Conservation (phyloP, 2,113 vertebrate genomes). For the Forbesichthys papilliferus region DNA sequence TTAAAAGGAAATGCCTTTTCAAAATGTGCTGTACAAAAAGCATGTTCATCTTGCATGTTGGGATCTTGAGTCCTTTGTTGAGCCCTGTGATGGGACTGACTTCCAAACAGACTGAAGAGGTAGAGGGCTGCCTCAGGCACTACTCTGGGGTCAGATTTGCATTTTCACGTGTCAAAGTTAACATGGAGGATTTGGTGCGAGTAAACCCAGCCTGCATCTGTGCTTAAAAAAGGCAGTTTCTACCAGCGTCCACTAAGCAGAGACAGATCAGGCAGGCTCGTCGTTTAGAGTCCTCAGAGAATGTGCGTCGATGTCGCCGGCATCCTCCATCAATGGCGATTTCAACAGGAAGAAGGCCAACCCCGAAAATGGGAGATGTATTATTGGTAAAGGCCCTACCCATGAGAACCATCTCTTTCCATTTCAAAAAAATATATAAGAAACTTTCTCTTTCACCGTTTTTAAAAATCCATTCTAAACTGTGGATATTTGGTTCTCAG, state of each 20-base stretch:
- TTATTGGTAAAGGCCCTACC: constrained; percentile 50
- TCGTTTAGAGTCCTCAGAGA: constrained; percentile 46
- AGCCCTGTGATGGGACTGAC: constrained; percentile 57
- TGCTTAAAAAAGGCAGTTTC: constrained; percentile 65
- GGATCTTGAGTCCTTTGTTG: constrained; percentile 53
- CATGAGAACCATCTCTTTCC: constrained; percentile 57
- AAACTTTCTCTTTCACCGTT: constrained; percentile 51
- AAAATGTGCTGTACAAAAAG: constrained; percentile 73
- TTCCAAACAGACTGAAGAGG: constrained; percentile 66
- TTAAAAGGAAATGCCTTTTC: constrained; percentile 71
- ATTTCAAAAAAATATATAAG: constrained; percentile 63
- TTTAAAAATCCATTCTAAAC: constrained; percentile 47
- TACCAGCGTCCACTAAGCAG: constrained; percentile 45
- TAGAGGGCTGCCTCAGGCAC: constrained; percentile 67
- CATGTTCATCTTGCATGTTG: constrained; percentile 70
- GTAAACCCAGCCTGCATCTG: constrained; percentile 48
- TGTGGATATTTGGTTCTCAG: constrained; percentile 47
- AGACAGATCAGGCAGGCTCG: constrained; percentile 52
- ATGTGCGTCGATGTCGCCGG: constrained; percentile 33
- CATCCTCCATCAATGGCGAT: constrained; percentile 51
- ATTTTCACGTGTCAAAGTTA: constrained; percentile 61
- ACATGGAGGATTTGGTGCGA: constrained; percentile 61
- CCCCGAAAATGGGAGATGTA: constrained; percentile 21
- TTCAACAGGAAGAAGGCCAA: constrained; percentile 49
- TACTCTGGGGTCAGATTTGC: constrained; percentile 63